Evolutionary conservation across 2,888 invertebrate species (phyloP), one percentile per base, ranked within the genome.

Genomic region (Vandiemenella viatica): DNA sequence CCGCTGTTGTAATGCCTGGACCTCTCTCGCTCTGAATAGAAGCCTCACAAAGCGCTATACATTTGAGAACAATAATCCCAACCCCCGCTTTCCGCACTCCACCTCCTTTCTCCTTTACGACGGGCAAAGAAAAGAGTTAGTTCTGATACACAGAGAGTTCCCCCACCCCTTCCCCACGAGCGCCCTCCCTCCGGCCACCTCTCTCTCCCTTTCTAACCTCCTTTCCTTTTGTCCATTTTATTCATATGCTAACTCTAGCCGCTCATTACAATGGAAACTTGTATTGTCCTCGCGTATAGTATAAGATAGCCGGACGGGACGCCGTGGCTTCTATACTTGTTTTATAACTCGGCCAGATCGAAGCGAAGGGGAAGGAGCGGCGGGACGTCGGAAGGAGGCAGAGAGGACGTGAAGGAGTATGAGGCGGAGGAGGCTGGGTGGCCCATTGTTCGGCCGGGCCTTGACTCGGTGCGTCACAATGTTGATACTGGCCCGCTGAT

Each of bases 171-270:
- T 22, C 22, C 45, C 20, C 45, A 22, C 37, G 22, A 32, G 19
- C 41, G 20, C 20, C 42, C 19, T 20, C 19, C 16, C 40, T 17
- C 19, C 45, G 18, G 19, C 22, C 20, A 20, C 21, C 22, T 22
- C 13, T 26, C 20, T 20, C n/a, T n/a, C n/a, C 23, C 41, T 16
- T 44, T 32, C 45, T 38, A 21, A 17, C 37, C 47, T 45, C 41
- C 47, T 49, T 46, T 49, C 55, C 55, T 55, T 55, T 55, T 55
- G 55, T 55, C 53, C 55, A 53, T 55, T 55, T 55, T 55, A 53
- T 55, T 55, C 55, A 55, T 55, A 55, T 55, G 55, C 55, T 55
- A 55, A 55, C 55, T 55, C 53, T 48, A 55, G 50, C 52, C 50
- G 49, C 53, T 55, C 51, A 55, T 55, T 55, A 55, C 55, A 55